A percentile compares a stretch with the other conserved stretches of the same genome.
phyloP scores from a whole-genome alignment of 1,140 invertebrate genomes.

The Teleopsis dalmanni region DNA sequence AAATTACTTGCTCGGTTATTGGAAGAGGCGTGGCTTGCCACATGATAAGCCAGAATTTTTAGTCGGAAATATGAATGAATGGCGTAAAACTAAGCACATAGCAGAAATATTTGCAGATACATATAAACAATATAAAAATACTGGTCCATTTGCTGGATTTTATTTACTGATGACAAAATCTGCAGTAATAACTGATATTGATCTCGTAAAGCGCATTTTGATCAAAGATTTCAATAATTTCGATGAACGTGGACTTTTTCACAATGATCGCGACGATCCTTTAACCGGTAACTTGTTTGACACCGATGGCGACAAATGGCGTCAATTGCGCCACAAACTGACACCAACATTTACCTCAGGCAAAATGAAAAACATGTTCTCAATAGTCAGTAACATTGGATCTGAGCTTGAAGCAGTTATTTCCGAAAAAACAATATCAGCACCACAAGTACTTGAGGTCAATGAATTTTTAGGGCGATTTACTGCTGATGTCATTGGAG shows the following conservation, averaged over 20 bases:
- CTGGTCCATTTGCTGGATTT: conserved; percentile 27
- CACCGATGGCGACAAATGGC: conserved; percentile 53
- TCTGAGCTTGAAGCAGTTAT: conserved; percentile 18
- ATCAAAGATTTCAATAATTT: conserved; percentile 54
- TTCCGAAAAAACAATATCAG: conserved; percentile 40
- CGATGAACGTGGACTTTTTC: conserved; percentile 46
- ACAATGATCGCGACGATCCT: conserved; percentile 47
- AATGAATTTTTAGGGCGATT: conserved; percentile 53
- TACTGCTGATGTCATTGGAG: conserved; percentile 54
- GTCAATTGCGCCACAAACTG: conserved; percentile 51
- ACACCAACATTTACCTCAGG: conserved; percentile 51
- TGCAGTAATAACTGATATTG: conserved; percentile 27
- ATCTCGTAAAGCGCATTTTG: conserved; percentile 49
- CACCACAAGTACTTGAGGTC: conserved; percentile 42
- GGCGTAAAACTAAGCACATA: conserved; percentile 19
- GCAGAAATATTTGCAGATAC: conserved; percentile 25
- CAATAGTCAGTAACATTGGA: conserved; percentile 44
- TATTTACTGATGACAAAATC: conserved; percentile 25
- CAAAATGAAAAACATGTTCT: conserved; percentile 56
- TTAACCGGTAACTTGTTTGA: conserved; percentile 49
- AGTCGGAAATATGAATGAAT: conserved; percentile 25
- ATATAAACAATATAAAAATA: conserved; percentile 26
- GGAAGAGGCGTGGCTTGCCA: conserved; percentile 43
- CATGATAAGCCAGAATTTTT: conserved; percentile 20
- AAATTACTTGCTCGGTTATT: conserved; percentile 36